These are phyloP conservation scores for Nezara viridula DNA, from an alignment of 2,888 invertebrate genomes.

Conservation along the genomic window DNA sequence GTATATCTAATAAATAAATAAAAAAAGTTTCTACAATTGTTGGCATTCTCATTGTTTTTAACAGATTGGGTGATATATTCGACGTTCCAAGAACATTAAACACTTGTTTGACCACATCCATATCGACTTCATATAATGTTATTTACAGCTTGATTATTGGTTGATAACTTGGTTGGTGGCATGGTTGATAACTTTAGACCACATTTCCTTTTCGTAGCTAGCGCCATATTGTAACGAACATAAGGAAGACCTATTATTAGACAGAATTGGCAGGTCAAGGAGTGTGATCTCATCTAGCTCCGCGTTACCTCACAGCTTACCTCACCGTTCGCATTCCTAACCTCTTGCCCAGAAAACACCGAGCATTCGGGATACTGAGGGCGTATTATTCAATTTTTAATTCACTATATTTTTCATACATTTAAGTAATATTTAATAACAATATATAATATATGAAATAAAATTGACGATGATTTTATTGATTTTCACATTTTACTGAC, in stretches of 20 bases:
- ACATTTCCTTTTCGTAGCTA: not conserved
- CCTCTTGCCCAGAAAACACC: not conserved
- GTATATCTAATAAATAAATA: too few relatives aligned
- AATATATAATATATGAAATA: too few relatives aligned
- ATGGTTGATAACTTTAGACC: not conserved
- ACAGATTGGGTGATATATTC: not conserved
- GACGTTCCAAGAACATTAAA: not conserved
- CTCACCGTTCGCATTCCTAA: conserved; percentile 40
- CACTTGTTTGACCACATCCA: not conserved
- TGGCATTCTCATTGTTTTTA: too few relatives aligned
- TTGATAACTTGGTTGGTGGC: too few relatives aligned
- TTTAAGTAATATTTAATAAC: too few relatives aligned
- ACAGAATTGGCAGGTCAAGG: conserved; percentile 4
- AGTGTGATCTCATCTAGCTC: conserved; percentile 39
- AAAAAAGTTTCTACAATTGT: too few relatives aligned
- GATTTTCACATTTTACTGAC: too few relatives aligned
- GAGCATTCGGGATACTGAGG: not conserved
- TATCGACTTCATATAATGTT: not conserved
- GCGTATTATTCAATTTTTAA: not conserved
- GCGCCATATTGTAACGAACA: not conserved
- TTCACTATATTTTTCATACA: not conserved
- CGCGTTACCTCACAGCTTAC: conserved; percentile 19
- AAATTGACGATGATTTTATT: too few relatives aligned
- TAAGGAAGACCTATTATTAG: not conserved
- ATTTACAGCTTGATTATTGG: too few relatives aligned